Percentiles rank a stretch among this genome's conserved stretches.
Conservation (phyloP, 1,140 invertebrate species). For the Zeugodacus cucurbitae region DNA sequence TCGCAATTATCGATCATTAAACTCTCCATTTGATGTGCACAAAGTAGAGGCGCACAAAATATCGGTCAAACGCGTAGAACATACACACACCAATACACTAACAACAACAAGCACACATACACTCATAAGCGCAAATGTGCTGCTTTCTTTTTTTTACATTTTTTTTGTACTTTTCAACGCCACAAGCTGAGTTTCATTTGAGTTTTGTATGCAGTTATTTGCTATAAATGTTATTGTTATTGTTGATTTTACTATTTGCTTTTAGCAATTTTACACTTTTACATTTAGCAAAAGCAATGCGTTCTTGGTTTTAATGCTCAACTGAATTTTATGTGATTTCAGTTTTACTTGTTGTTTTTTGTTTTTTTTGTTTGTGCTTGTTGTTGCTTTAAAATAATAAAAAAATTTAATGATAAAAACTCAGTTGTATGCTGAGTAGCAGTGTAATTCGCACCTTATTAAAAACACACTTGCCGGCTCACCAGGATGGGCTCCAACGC, state of each 20-base stretch:
- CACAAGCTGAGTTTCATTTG: not conserved
- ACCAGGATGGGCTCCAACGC: not conserved
- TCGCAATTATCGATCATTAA: conserved; percentile 33
- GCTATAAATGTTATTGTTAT: conserved; percentile 7
- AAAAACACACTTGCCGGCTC: not conserved
- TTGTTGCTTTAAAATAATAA: not conserved
- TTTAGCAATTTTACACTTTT: not conserved
- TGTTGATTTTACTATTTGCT: not conserved
- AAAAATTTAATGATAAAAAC: not conserved
- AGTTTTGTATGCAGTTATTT: not conserved
- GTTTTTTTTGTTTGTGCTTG: not conserved
- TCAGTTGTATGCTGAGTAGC: no score
- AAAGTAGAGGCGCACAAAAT: not conserved
- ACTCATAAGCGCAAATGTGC: not conserved
- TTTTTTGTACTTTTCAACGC: not conserved
- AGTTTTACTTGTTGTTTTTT: no score
- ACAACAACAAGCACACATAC: not conserved
- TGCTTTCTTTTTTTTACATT: conserved; percentile 31
- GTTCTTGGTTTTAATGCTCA: not conserved
- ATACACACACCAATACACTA: not conserved
- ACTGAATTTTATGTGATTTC: no score
- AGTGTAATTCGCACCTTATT: conserved; percentile 34
- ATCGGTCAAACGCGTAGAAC: not conserved
- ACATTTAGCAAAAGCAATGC: not conserved
- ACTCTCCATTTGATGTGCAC: conserved; percentile 12